Conservation (phyloP, 2,797 vertebrate species). For the Cichlasoma orientale region DNA sequence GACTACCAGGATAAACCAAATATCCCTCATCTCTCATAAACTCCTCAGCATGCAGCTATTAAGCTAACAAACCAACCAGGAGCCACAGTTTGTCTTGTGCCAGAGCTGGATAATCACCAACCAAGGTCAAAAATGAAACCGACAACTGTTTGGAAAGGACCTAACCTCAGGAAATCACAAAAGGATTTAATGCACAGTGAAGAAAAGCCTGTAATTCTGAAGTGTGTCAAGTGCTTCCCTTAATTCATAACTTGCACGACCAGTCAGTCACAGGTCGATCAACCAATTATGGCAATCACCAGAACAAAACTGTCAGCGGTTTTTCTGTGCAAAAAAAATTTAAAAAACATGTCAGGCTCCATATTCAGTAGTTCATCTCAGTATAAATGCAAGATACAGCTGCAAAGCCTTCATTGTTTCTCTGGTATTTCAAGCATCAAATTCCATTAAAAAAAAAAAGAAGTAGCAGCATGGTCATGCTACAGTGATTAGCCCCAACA, state of each 20-base stretch:
- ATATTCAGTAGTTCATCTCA: constrained; percentile 9
- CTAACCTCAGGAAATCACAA: constrained; percentile 20
- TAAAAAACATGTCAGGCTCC: constrained; percentile 9
- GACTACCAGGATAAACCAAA: constrained; percentile 32
- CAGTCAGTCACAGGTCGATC: neutral
- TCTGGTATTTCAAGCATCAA: constrained; percentile 39
- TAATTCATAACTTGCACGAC: neutral
- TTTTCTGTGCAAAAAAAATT: constrained; percentile 10
- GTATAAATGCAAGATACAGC: constrained; percentile 9
- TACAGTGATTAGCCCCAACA: neutral
- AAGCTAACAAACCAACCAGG: constrained; percentile 49
- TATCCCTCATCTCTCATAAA: constrained; percentile 20
- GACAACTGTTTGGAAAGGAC: constrained; percentile 11
- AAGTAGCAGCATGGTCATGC: neutral
- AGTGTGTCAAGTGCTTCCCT: constrained; percentile 25
- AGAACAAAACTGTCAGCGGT: constrained; percentile 31
- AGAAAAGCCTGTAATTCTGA: constrained; percentile 12
- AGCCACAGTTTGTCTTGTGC: constrained; percentile 12
- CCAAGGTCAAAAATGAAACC: constrained; percentile 12
- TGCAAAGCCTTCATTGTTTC: constrained; percentile 12
- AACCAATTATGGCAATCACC: constrained; percentile 16
- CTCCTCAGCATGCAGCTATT: constrained; percentile 60
- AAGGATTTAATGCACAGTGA: constrained; percentile 18
- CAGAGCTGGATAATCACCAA: constrained; percentile 15
- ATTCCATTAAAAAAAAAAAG: neutral